Conservation (phyloP, 2,888 invertebrate species). For the Plebejus anna region DNA sequence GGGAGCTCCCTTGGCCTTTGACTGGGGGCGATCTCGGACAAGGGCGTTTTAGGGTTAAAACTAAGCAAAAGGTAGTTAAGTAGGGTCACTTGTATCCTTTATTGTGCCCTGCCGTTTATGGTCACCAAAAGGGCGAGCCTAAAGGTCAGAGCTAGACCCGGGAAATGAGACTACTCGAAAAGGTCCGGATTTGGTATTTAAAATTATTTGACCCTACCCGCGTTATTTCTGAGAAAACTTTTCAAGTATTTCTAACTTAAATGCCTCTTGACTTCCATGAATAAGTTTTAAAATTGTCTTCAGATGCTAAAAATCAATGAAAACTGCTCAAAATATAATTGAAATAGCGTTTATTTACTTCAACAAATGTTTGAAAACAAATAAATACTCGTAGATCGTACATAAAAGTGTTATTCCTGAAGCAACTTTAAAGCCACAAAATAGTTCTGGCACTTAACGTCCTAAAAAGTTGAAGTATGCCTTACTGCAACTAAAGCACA, state of each 20-base stretch:
- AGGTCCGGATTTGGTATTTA: constrained; percentile 32
- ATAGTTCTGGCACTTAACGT: not conserved
- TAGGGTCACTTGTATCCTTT: constrained; percentile 70
- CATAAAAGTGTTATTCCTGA: not conserved
- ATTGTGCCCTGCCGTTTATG: constrained; percentile 77
- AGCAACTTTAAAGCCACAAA: not conserved
- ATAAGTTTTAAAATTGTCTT: not conserved
- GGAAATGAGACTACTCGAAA: constrained; percentile 40
- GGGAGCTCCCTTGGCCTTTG: constrained; percentile 71
- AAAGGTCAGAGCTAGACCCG: constrained; percentile 61
- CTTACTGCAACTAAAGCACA: constrained; percentile 41
- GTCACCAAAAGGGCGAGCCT: constrained; percentile 68
- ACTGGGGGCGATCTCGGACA: constrained; percentile 72
- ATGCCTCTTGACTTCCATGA: not conserved
- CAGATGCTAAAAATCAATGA: too few species aligned
- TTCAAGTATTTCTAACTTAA: not conserved
- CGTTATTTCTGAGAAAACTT: not conserved
- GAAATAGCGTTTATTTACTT: not conserved
- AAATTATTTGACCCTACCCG: constrained; percentile 29
- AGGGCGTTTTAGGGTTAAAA: constrained; percentile 65
- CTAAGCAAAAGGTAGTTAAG: constrained; percentile 56
- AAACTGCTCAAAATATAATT: too few species aligned
- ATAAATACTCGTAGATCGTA: not conserved
- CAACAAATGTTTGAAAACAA: not conserved
- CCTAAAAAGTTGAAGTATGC: constrained; percentile 23